phyloP scores from a whole-genome alignment of 1,140 invertebrate genomes.

The Bombus fervidus region DNA sequence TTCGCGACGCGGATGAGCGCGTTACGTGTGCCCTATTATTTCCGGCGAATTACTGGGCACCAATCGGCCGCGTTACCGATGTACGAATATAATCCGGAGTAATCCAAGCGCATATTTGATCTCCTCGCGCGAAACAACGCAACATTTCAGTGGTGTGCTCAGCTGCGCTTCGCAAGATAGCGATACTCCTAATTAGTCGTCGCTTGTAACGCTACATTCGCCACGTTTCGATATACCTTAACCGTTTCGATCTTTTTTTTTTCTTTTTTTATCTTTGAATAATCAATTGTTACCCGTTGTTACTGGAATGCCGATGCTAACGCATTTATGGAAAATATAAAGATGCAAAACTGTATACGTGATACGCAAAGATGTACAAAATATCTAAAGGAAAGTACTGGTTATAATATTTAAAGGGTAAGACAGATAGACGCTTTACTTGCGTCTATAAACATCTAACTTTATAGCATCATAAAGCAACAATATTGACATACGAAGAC shows the following conservation, averaged over 20 bases:
- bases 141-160: slow-evolving; percentile 19
- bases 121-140: slow-evolving; percentile 25
- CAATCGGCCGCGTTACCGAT: slow-evolving; percentile 40
- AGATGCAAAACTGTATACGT: neutral
- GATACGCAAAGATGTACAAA: too few species aligned
- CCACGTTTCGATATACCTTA: neutral
- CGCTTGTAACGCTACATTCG: neutral
- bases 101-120: slow-evolving; percentile 47
- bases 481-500: too few species aligned
- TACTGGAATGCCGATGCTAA: too few species aligned
- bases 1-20: neutral
- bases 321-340: neutral
- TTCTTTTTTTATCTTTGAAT: too few species aligned
- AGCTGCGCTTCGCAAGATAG: slow-evolving; percentile 36
- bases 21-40: slow-evolving; percentile 31
- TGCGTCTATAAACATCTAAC: too few species aligned
- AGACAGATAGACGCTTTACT: too few species aligned
- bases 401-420: too few species aligned
- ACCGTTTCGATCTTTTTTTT: too few species aligned
- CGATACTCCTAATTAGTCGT: slow-evolving; percentile 38
- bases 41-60: slow-evolving; percentile 29
- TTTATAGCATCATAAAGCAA: too few species aligned
- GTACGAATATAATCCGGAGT: slow-evolving; percentile 53
- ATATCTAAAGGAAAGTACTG: too few species aligned
- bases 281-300: neutral